Percentiles rank a stretch among this genome's conserved stretches.
These are phyloP conservation scores for Gallirallus australis DNA, from an alignment of 2,797 vertebrate species.

Conservation along the genomic window DNA sequence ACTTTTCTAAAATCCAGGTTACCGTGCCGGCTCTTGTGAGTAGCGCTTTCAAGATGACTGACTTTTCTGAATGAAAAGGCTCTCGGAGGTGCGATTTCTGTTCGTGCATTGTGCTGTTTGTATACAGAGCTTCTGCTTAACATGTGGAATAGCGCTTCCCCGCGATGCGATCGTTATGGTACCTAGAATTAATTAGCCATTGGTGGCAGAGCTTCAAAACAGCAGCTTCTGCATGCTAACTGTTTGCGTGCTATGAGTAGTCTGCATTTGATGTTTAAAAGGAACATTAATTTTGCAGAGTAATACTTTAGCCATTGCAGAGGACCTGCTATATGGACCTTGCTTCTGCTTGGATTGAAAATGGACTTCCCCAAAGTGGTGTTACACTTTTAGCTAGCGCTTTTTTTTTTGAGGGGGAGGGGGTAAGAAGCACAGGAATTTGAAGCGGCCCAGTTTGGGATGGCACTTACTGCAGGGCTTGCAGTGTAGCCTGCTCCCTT, in stretches of 20 bases:
- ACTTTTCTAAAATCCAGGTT: not conserved
- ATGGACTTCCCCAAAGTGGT: not conserved
- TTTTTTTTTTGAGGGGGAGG: not conserved
- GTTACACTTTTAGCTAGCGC: not conserved
- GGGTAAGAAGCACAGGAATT: not conserved
- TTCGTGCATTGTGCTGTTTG: constrained; percentile 19
- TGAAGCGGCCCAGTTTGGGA: not conserved
- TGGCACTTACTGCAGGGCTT: not conserved
- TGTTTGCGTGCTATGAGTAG: not conserved
- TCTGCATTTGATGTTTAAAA: not conserved
- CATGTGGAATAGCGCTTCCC: not conserved
- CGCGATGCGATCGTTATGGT: not conserved
- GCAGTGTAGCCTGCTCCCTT: not conserved
- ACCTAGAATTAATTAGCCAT: constrained; percentile 53
- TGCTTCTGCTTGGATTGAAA: not conserved
- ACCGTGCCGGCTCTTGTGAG: not conserved
- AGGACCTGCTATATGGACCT: not conserved
- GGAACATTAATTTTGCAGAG: not conserved
- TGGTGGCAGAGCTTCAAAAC: constrained; percentile 44
- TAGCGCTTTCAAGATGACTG: not conserved
- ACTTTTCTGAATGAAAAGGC: constrained; percentile 61
- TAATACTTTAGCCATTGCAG: not conserved
- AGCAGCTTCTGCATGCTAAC: constrained; percentile 12
- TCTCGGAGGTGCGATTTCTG: constrained; percentile 28
- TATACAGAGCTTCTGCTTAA: constrained; percentile 32